Base-by-base conservation (phyloP, 1,140 invertebrate genomes). In the Dufourea novaeangliae region DNA sequence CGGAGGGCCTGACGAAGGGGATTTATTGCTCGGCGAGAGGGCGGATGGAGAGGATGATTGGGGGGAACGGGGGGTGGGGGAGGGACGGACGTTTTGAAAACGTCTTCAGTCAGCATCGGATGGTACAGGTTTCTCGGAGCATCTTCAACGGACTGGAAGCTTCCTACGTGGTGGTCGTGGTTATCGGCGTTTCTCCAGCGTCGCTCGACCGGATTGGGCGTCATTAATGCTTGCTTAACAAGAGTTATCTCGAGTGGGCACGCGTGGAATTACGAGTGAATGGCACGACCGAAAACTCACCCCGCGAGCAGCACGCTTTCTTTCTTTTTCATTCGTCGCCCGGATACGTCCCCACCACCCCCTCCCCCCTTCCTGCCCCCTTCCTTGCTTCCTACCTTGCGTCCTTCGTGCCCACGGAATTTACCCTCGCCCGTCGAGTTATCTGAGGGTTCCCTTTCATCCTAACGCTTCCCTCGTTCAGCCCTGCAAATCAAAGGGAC, bases 211-310 rank as follows among this genome's bases (percentile, higher is more conserved):
- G 61, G 41, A 66, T 34, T 61, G 59, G 57, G 75, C 62, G 63
- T 85, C 83, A 80, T 87, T 87, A 85, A 79, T 81, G 76, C 72
- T 85, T 86, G 83, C 86, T 87, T 86, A 87, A 79, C 80, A 73
- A 80, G 76, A 75, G 83, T 86, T 87, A 85, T 85, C 85, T 84
- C 64, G 71, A 86, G 77, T 70, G 85, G 82, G 79, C 78, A 86
- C 83, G 86, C 83, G 78, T 80, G 77, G 76, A 84, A 86, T 83
- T 83, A 83, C 83, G 68, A 68, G 68, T 52, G 73, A 82, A 64
- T 63, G 27, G 56, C 62, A n/a, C 41, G 64, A 67, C 75, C 62
- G 78, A 82, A 82, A 83, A 74, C 74, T 78, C 75, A 34, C 61
- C 17, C 64, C 29, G 14, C 32, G n/a, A n/a, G n/a, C n/a, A n/a